phyloP scores from a whole-genome alignment of 1,140 invertebrate species.

The Stenopsyche tienmushanensis region DNA sequence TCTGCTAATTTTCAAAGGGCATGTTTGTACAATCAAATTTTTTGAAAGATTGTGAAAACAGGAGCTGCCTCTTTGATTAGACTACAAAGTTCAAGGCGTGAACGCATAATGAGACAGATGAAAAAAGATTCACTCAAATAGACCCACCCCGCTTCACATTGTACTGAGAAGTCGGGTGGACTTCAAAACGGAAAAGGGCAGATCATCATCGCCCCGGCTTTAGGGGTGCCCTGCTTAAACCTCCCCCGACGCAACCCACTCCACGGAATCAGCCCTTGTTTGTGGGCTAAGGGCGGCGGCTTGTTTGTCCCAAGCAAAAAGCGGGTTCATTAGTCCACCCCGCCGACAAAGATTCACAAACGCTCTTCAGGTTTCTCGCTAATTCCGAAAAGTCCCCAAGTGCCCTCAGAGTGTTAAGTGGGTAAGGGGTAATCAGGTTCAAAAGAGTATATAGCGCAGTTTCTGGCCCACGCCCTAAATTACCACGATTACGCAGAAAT shows the following conservation, averaged over 20 bases:
- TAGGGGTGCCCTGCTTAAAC: not conserved
- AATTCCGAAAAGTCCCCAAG: constrained; percentile 25
- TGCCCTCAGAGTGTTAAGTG: constrained; percentile 28
- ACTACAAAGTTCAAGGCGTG: constrained; percentile 23
- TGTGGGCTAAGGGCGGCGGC: constrained; percentile 16
- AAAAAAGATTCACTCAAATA: constrained; percentile 21
- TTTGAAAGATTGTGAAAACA: constrained; percentile 9
- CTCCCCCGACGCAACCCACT: not conserved
- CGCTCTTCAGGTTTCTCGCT: constrained; percentile 29
- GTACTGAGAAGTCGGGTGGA: not conserved
- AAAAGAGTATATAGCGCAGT: constrained; percentile 18
- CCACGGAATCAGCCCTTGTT: constrained; percentile 7
- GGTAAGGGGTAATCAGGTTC: constrained; percentile 34
- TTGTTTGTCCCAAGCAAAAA: constrained; percentile 27
- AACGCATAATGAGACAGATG: constrained; percentile 24
- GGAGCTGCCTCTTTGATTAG: constrained; percentile 23
- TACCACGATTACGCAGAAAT: not conserved
- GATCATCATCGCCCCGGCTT: constrained; percentile 12
- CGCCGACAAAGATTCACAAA: constrained; percentile 31
- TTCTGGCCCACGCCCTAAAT: not conserved
- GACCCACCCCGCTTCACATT: constrained; percentile 20
- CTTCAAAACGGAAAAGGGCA: constrained; percentile 26
- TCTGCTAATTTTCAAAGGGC: not conserved
- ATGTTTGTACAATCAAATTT: constrained; percentile 23
- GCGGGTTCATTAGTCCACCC: constrained; percentile 32